phyloP scores from a whole-genome alignment of 1,140 invertebrate species.

The Melipona quadrifasciata region DNA sequence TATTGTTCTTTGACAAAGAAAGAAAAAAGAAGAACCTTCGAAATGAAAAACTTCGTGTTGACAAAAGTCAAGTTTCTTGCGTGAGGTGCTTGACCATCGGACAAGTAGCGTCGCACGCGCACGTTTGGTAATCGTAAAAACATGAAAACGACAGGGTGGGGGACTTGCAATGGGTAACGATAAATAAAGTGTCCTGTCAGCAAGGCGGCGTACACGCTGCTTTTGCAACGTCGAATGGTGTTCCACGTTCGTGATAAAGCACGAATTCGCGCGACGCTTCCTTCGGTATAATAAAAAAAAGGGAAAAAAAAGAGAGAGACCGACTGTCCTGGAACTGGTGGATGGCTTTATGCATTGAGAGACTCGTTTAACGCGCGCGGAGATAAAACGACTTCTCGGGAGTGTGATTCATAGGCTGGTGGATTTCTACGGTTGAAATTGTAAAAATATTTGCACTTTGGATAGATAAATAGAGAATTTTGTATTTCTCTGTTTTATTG shows the following conservation, averaged over 20 bases:
- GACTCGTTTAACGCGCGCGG: not conserved
- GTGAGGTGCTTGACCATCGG: not conserved
- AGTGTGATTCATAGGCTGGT: not conserved
- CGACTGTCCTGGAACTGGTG: too few species aligned
- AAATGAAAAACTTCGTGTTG: not conserved
- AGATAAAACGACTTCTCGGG: slow-evolving; percentile 7
- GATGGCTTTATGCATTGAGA: not conserved
- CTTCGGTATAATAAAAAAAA: not conserved
- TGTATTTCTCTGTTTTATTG: too few species aligned
- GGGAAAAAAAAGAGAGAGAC: not conserved
- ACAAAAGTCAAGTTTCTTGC: not conserved
- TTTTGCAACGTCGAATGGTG: slow-evolving; percentile 13
- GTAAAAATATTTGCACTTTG: not conserved
- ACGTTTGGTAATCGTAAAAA: not conserved
- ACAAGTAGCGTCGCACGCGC: not conserved
- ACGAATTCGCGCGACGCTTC: slow-evolving; percentile 23
- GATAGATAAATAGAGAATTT: too few species aligned
- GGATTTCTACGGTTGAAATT: not conserved
- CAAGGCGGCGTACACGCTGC: not conserved
- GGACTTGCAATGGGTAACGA: slow-evolving; percentile 13
- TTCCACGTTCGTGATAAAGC: slow-evolving; percentile 50
- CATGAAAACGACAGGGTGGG: not conserved
- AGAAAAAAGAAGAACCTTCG: too few species aligned
- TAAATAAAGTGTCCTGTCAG: slow-evolving; percentile 45
- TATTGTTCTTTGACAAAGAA: too few species aligned